Base-by-base conservation (phyloP, 2,888 invertebrate genomes). In the Andrena marginata region DNA sequence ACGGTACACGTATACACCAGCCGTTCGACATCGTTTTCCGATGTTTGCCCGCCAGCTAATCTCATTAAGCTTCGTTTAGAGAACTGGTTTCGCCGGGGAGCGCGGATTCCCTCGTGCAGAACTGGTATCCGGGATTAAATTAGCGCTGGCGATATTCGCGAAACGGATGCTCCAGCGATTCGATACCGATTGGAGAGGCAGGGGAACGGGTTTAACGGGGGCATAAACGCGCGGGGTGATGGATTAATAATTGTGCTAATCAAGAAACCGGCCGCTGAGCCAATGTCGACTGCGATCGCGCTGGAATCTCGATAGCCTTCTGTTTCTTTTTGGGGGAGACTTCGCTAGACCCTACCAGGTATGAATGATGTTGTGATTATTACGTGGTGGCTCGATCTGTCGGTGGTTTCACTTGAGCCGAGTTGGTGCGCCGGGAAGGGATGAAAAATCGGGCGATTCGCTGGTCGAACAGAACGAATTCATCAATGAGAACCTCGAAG, bases 401-500 rank as follows among this genome's bases (percentile, higher is more conserved):
- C 33, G 54, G 35, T 20, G 26, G 6, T 3, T 29, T 31, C 13
- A 2, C 13, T n/a, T 2, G 42, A 29, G 1, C 20, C 20, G 13
- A 5, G n/a, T 8, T 29, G 10, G 0, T 23, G 20, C 20, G n/a
- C 2, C 16, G 1, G 23, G 7, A 35, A 51, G 73, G 49, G 56
- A 65, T 48, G 56, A 77, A 59, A 51, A 62, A 51, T 64, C 54
- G 23, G 56, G 31, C 4, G 63, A 5, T 6, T 35, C 7, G 48
- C 20, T 77, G 42, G 68, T 33, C 20, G 10, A 69, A 54, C 33
- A 65, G 73, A 73, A 77, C 74, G 79, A 75, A 80, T 80, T 84
- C 80, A 82, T 88, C 90, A 89, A 91, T 93, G 93, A 93, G 93
- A 93, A 93, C 92, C 92, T 89, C 91, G 87, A 89, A 86, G 91